A percentile compares a stretch with the other conserved stretches of the same genome.
These are phyloP conservation scores for Camponotus vicinus DNA, from an alignment of 1,140 invertebrate genomes.

Conservation along the genomic window DNA sequence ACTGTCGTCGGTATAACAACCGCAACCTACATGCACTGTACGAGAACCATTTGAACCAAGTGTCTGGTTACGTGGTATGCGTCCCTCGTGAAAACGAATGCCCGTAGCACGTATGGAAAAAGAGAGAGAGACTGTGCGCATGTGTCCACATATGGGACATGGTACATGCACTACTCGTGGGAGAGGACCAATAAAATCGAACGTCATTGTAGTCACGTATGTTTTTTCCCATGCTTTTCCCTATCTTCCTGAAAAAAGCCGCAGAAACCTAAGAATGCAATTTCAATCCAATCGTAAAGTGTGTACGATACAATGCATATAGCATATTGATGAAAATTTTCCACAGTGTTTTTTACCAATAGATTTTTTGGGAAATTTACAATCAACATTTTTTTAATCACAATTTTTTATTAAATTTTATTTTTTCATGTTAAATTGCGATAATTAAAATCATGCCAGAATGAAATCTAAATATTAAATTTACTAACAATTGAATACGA, in stretches of 20 bases:
- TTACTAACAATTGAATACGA: background rate
- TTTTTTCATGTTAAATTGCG: background rate
- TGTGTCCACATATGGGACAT: slow-evolving; percentile 26
- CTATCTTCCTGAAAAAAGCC: slow-evolving; percentile 15
- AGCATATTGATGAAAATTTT: background rate
- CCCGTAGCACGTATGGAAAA: slow-evolving; percentile 41
- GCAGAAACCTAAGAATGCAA: slow-evolving; percentile 51
- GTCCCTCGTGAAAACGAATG: slow-evolving; percentile 74
- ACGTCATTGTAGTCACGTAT: slow-evolving; percentile 66
- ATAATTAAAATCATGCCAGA: background rate
- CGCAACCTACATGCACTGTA: slow-evolving; percentile 31
- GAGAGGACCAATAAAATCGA: slow-evolving; percentile 76
- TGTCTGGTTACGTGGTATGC: slow-evolving; percentile 57
- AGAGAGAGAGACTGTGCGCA: background rate
- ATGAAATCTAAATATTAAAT: slow-evolving; percentile 11
- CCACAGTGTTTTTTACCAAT: background rate
- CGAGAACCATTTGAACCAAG: slow-evolving; percentile 69
- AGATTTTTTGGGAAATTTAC: background rate
- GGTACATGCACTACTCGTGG: slow-evolving; percentile 45
- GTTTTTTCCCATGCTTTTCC: slow-evolving; percentile 27
- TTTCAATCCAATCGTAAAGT: slow-evolving; percentile 24
- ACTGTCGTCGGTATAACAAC: slow-evolving; percentile 43
- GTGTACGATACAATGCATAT: background rate
- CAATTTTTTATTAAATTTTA: background rate
- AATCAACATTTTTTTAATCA: background rate